Base-by-base conservation (phyloP, 2,888 invertebrate species). In the Scelioninae gen. 1 region DNA sequence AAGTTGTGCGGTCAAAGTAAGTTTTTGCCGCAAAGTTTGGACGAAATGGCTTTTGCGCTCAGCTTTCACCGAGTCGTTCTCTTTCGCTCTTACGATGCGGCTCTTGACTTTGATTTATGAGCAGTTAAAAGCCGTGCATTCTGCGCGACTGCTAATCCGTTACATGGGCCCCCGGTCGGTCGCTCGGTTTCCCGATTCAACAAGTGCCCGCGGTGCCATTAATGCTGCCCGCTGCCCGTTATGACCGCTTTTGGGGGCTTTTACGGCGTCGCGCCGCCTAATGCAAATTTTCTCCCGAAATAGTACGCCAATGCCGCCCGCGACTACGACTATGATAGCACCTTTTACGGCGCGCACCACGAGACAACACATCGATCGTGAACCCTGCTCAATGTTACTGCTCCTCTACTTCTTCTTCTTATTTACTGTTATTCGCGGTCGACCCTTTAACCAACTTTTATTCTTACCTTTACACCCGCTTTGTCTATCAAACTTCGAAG, bases 91-190 rank as follows among this genome's bases (percentile, higher is more conserved):
- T 45, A 49, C 76, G 63, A 51, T 47, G 68, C 74, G 56, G 71
- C 71, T 75, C 68, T 75, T 82, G 89, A 90, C 89, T 91, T 89
- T 91, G 91, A 91, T 91, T 91, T 91, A 91, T 87, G 87, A 86
- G 75, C 87, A 86, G 88, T 88, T 89, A 88, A 89, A 87, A 90
- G 88, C 85, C 86, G 87, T 85, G 87, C 87, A 88, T 88, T 88
- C 88, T 88, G 85, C 85, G 85, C 85, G 85, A 79, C 86, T 85
- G 87, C 87, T 88, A 89, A 90, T 90, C 89, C 88, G 87, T 88
- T 86, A 87, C 88, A 85, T 85, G 87, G 89, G 88, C 87, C 89
- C 88, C 87, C 85, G 85, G 60, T 74, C 47, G 82, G 69, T 84
- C n/a, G n/a, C n/a, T n/a, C n/a, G n/a, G n/a, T n/a, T 80, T 77